phyloP scores from a whole-genome alignment of 2,888 invertebrate species.

The Drosophila hamatofila region DNA sequence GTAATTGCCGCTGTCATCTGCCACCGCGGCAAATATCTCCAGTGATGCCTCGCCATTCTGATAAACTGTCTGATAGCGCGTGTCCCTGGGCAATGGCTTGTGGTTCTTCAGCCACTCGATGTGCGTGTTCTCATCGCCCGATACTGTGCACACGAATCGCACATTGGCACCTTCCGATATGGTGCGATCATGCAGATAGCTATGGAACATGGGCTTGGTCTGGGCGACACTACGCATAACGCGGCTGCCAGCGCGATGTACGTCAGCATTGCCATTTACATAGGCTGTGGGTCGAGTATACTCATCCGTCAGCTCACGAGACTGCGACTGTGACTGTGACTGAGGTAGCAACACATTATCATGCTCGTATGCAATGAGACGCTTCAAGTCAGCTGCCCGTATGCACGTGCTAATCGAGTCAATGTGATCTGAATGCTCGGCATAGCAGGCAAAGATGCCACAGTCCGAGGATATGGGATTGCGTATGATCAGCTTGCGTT shows the following conservation, averaged over 20 bases:
- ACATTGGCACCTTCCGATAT: constrained; percentile 91
- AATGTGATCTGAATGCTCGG: constrained; percentile 90
- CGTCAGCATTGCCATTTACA: constrained; percentile 58
- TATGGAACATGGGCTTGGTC: constrained; percentile 89
- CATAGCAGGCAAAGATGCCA: constrained; percentile 92
- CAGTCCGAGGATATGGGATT: constrained; percentile 89
- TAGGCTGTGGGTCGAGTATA: constrained; percentile 12
- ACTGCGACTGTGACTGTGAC: constrained; percentile 16
- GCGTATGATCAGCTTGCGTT: constrained; percentile 89
- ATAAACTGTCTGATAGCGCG: constrained; percentile 87
- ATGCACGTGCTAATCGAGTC: constrained; percentile 91
- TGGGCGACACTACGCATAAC: constrained; percentile 61
- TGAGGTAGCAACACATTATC: constrained; percentile 9
- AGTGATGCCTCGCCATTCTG: constrained; percentile 90
- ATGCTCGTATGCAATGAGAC: constrained; percentile 58
- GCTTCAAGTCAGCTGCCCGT: constrained; percentile 83
- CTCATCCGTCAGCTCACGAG: constrained; percentile 9
- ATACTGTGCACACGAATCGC: constrained; percentile 91
- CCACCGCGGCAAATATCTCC: constrained; percentile 89
- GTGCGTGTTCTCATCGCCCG: constrained; percentile 88
- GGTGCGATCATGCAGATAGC: constrained; percentile 90
- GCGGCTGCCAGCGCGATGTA: constrained; percentile 51
- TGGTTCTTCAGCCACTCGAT: constrained; percentile 92
- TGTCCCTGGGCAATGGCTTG: constrained; percentile 86
- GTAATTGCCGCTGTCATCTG: constrained; percentile 92